A percentile compares a stretch with the other conserved stretches of the same genome.
These are phyloP conservation scores for Abramis brama DNA, from an alignment of 2,113 vertebrate species.

Conservation along the genomic window DNA sequence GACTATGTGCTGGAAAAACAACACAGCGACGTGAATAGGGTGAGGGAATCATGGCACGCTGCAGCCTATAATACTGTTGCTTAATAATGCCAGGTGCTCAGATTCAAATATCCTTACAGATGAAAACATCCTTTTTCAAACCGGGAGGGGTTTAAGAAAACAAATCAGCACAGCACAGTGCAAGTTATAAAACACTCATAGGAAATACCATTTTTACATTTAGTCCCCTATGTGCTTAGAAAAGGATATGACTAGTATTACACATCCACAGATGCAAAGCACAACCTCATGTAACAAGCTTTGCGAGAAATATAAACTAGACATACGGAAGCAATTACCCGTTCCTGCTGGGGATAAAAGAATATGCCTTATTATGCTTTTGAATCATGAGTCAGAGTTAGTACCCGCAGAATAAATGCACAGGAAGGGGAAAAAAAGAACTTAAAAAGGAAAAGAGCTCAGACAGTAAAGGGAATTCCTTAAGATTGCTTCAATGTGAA, in stretches of 20 bases:
- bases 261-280: constrained; percentile 31
- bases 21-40: not conserved
- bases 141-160: constrained; percentile 12
- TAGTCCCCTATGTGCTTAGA: constrained; percentile 12
- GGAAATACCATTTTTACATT: constrained; percentile 6
- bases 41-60: not conserved
- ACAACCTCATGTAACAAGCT: constrained; percentile 13
- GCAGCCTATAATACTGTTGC: constrained; percentile 16
- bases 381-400: constrained; percentile 15
- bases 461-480: constrained; percentile 15
- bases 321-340: constrained; percentile 73
- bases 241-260: constrained; percentile 26
- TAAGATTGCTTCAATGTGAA: constrained; percentile 5
- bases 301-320: constrained; percentile 43
- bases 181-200: constrained; percentile 6
- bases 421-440: not conserved
- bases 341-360: constrained; percentile 66
- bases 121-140: constrained; percentile 9
- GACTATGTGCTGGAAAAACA: constrained; percentile 62
- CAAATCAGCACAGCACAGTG: constrained; percentile 39
- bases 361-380: constrained; percentile 59
- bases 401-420: constrained; percentile 15
- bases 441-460: not conserved
- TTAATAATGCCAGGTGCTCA: not conserved
- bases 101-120: not conserved